Conservation (phyloP, 1,140 invertebrate species). For the Dendroctonus ponderosae region DNA sequence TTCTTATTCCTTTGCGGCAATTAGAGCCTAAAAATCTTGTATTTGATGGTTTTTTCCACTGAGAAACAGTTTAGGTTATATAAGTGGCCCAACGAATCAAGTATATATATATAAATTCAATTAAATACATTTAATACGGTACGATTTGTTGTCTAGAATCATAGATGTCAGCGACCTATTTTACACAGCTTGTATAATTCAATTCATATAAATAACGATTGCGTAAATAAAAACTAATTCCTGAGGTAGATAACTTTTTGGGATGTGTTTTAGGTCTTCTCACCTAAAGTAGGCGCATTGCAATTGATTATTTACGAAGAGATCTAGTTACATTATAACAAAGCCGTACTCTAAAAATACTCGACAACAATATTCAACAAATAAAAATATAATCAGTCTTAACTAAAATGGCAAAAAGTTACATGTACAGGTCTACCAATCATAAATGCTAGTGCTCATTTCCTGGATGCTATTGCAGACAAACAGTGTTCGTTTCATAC, state of each 20-base stretch:
- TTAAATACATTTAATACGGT: too few species aligned
- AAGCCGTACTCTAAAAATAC: conserved; percentile 24
- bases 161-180: too few species aligned
- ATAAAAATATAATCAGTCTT: conserved; percentile 35
- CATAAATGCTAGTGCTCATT: not conserved
- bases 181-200: too few species aligned
- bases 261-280: conserved; percentile 3
- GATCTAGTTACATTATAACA: conserved; percentile 35
- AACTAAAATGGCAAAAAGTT: conserved; percentile 36
- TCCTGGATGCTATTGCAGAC: conserved; percentile 18
- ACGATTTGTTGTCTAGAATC: too few species aligned
- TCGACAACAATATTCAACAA: conserved; percentile 33
- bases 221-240: conserved; percentile 13
- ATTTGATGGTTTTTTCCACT: too few species aligned
- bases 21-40: too few species aligned
- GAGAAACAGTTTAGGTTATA: too few species aligned
- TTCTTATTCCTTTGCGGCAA: not conserved
- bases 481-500: conserved; percentile 25
- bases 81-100: too few species aligned
- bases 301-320: conserved; percentile 17
- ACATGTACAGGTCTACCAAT: conserved; percentile 17
- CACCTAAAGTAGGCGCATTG: not conserved
- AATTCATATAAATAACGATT: too few species aligned
- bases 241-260: conserved; percentile 27
- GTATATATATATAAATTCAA: too few species aligned